Evolutionary conservation across 1,140 invertebrate genomes (phyloP).

Genomic region (Stratiolaelaps scimitus): DNA sequence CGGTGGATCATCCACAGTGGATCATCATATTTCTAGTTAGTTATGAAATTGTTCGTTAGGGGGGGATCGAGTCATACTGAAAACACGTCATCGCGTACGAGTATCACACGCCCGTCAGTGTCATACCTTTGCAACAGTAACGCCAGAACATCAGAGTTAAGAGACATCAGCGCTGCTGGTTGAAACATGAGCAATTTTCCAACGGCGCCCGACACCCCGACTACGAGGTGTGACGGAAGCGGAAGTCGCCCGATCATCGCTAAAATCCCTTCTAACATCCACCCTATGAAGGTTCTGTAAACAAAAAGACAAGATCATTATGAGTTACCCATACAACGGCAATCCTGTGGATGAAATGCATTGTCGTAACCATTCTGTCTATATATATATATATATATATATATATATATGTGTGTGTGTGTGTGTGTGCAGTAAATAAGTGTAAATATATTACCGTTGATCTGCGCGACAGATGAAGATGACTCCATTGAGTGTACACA

Average conservation of each 20-base stretch:
- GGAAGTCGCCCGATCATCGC: conserved; percentile 7
- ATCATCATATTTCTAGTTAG: no score
- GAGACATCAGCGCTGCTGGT: neutral
- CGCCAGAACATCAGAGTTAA: conserved; percentile 28
- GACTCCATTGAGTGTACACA: conserved; percentile 59
- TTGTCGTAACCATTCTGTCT: no score
- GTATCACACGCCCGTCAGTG: conserved; percentile 38
- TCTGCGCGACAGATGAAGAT: conserved; percentile 50
- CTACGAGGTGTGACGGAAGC: neutral
- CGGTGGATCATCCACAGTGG: no score
- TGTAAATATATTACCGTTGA: conserved; percentile 32
- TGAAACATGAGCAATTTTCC: conserved; percentile 28
- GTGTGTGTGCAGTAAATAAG: neutral
- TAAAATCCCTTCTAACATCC: conserved; percentile 17
- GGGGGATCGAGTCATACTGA: conserved; percentile 59
- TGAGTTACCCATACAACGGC: no score
- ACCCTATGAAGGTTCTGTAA: conserved; percentile 14
- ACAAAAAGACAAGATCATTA: conserved; percentile 17
- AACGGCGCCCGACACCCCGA: conserved; percentile 2
- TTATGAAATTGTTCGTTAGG: no score
- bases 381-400: no score
- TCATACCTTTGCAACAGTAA: conserved; percentile 39
- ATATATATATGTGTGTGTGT: no score
- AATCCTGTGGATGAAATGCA: neutral
- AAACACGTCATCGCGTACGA: conserved; percentile 45